These are phyloP conservation scores for Bos indicus DNA, from an alignment of 2,113 vertebrate species.

Conservation along the genomic window DNA sequence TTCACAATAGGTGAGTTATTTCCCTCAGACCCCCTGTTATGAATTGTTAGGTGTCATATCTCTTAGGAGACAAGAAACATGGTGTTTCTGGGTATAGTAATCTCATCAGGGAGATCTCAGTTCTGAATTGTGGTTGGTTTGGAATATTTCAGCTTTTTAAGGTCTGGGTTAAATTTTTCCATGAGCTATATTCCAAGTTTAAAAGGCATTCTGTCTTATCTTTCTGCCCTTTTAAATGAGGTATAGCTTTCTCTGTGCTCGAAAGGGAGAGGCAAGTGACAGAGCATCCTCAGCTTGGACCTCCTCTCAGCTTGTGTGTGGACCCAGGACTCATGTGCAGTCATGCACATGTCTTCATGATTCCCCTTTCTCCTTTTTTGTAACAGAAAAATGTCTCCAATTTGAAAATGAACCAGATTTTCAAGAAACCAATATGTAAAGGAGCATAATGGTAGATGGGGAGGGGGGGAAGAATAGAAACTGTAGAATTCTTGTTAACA, in stretches of 20 bases:
- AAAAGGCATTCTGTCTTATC: neutral
- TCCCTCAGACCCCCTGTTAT: conserved; percentile 46
- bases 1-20: conserved; percentile 69
- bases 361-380: neutral
- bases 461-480: neutral
- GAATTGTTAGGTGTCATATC: conserved; percentile 68
- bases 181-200: neutral
- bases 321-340: neutral
- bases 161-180: neutral
- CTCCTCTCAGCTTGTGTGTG: neutral
- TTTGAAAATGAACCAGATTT: neutral
- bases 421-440: neutral
- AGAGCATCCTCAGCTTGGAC: neutral
- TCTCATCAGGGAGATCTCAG: conserved; percentile 31
- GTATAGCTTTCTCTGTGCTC: neutral
- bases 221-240: neutral
- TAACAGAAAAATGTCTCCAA: neutral
- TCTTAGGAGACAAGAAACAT: conserved; percentile 69
- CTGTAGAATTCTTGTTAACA: neutral
- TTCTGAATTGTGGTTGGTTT: neutral
- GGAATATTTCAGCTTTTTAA: neutral
- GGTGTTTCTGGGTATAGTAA: conserved; percentile 56
- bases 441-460: neutral
- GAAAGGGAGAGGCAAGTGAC: neutral
- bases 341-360: neutral